Conservation (phyloP, 2,888 invertebrate species). For the Erebia epiphron region DNA sequence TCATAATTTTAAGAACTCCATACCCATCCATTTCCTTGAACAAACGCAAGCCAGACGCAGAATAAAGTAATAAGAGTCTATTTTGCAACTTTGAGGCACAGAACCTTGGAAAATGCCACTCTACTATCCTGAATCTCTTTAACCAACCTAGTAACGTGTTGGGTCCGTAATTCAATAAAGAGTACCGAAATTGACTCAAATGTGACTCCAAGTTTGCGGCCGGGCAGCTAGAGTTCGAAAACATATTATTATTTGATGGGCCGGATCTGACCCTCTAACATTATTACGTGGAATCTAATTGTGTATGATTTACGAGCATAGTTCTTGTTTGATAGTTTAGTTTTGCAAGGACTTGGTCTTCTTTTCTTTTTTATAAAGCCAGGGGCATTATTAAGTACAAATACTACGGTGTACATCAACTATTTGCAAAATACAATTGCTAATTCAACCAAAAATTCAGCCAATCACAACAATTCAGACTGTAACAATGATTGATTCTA, state of each 20-base stretch:
- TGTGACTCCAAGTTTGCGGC: conserved; percentile 70
- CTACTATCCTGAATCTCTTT: not conserved
- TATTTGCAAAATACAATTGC: too few relatives aligned
- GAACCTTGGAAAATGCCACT: too few relatives aligned
- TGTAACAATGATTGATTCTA: too few relatives aligned
- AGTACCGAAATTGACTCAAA: conserved; percentile 77
- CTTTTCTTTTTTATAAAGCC: not conserved
- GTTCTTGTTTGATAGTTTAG: not conserved
- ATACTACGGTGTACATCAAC: too few relatives aligned
- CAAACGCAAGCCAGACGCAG: too few relatives aligned
- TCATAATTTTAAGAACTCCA: too few relatives aligned
- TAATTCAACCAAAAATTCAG: too few relatives aligned
- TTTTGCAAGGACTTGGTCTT: not conserved
- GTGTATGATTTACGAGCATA: conserved; percentile 3
- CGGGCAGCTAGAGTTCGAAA: conserved; percentile 72
- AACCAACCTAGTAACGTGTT: conserved; percentile 63
- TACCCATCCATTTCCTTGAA: too few relatives aligned
- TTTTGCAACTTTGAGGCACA: too few relatives aligned
- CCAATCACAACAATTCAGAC: too few relatives aligned
- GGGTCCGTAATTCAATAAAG: conserved; percentile 79
- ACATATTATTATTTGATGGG: conserved; percentile 68
- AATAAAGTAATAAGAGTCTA: too few relatives aligned
- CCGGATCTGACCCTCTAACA: conserved; percentile 27
- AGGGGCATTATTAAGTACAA: not conserved
- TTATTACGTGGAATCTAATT: conserved; percentile 23